Evolutionary conservation across 2,113 vertebrate species (phyloP).

Genomic region (Cepphus grylle): DNA sequence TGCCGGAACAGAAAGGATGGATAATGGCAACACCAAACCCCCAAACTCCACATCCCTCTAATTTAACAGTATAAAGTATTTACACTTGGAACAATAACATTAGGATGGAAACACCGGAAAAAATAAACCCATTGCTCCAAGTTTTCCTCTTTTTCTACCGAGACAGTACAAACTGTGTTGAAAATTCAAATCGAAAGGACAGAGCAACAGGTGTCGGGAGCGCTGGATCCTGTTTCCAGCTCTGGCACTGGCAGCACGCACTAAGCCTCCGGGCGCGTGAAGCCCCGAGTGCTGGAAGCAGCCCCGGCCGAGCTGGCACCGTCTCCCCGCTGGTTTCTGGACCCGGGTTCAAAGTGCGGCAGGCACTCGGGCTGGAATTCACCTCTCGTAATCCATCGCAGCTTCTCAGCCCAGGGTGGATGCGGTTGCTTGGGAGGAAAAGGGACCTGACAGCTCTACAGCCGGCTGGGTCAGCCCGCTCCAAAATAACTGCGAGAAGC

Average conservation of each 20-base stretch:
- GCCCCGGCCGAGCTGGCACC: not conserved
- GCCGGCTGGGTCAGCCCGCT: not conserved
- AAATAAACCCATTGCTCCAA: fast-evolving
- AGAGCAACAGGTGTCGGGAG: not conserved
- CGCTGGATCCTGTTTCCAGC: not conserved
- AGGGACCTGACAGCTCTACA: not conserved
- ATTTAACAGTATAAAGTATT: not conserved
- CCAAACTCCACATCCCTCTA: not conserved
- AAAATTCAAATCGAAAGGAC: not conserved
- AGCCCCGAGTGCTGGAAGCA: not conserved
- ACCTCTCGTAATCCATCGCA: fast-evolving
- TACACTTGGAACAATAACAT: not conserved
- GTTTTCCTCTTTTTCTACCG: not conserved
- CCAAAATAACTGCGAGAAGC: not conserved
- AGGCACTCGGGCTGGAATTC: not conserved
- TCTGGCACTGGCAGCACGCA: not conserved
- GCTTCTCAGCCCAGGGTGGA: not conserved
- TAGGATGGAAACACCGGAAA: not conserved
- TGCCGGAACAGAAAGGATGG: not conserved
- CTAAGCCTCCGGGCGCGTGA: not conserved
- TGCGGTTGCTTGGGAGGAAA: not conserved
- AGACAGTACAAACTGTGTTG: not conserved
- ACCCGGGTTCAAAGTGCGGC: not conserved
- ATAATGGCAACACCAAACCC: not conserved
- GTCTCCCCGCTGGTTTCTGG: not conserved